These are phyloP conservation scores for Manis pentadactyla DNA, from an alignment of 2,797 vertebrate genomes.

Conservation along the genomic window DNA sequence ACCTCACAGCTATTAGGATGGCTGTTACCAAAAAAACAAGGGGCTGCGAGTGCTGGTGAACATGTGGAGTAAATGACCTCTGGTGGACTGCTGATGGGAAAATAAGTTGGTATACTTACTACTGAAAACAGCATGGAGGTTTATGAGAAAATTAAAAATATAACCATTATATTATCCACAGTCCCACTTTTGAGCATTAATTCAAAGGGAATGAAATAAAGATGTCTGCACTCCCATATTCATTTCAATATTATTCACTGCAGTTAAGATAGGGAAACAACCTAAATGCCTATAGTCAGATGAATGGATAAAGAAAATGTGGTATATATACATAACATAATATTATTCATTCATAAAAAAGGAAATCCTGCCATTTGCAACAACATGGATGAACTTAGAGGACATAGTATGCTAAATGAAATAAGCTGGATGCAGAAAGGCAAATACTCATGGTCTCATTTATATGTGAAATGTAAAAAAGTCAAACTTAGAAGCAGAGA, in stretches of 20 bases:
- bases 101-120: neutral
- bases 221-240: neutral
- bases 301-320: neutral
- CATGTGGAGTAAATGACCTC: neutral
- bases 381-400: neutral
- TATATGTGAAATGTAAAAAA: neutral
- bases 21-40: neutral
- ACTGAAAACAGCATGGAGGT: neutral
- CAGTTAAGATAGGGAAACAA: neutral
- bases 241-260: neutral
- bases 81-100: neutral
- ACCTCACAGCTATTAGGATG: neutral
- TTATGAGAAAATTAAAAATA: neutral
- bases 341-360: neutral
- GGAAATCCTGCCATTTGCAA: neutral
- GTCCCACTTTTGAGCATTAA: neutral
- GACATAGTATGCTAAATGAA: neutral
- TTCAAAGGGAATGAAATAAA: neutral
- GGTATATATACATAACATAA: neutral
- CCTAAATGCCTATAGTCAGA: neutral
- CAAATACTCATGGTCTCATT: neutral
- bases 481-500: neutral
- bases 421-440: neutral
- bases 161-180: neutral
- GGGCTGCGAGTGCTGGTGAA: neutral